Evolutionary conservation across 2,888 invertebrate species (phyloP).

Genomic region (Clitarchus hookeri): DNA sequence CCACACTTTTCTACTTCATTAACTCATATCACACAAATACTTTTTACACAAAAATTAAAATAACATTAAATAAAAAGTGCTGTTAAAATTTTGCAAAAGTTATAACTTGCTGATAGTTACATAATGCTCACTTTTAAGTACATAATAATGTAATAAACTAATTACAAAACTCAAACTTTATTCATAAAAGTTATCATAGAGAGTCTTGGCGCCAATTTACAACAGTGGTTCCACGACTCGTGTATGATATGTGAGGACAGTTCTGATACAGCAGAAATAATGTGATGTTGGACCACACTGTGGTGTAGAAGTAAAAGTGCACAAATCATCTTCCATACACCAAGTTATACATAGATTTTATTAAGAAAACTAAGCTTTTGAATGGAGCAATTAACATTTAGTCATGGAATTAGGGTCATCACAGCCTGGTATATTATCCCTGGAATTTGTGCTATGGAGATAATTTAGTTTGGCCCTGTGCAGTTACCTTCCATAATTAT

Average conservation of each 20-base stretch:
- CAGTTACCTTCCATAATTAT: slow-evolving; percentile 37
- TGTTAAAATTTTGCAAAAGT: background rate
- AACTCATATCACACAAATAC: background rate
- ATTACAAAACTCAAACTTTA: background rate
- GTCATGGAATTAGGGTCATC: slow-evolving; percentile 57
- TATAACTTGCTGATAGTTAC: background rate
- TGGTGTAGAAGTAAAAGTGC: background rate
- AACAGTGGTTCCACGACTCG: background rate
- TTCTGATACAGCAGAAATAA: background rate
- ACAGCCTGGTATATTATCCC: slow-evolving; percentile 57
- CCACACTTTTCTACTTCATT: background rate
- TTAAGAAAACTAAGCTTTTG: background rate
- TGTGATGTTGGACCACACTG: background rate
- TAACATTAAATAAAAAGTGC: background rate
- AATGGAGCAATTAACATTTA: slow-evolving; percentile 22
- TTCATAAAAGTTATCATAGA: background rate
- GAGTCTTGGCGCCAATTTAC: slow-evolving; percentile 14
- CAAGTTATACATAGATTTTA: background rate
- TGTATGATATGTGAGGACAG: background rate
- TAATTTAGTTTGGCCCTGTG: slow-evolving; percentile 39
- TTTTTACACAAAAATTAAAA: background rate
- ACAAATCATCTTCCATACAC: background rate
- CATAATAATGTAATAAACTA: background rate
- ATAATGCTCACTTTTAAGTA: background rate
- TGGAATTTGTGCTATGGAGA: slow-evolving; percentile 37